Evolutionary conservation across 2,113 vertebrate species (phyloP), one percentile per base, ranked within the genome.

Genomic region (Carassius carassius): DNA sequence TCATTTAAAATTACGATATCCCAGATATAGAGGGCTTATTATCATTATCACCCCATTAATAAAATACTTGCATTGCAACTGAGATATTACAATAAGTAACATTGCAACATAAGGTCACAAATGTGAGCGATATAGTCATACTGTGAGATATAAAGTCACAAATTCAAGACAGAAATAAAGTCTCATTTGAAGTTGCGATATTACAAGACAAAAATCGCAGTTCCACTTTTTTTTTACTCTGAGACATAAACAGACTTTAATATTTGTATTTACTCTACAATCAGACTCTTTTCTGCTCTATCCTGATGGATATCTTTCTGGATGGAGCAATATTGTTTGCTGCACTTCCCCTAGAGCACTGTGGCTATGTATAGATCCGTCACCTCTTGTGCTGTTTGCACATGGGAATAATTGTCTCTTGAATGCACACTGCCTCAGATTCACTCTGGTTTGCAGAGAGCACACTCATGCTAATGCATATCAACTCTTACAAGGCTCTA

Each of bases 391-490:
- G 51, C 67, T 83, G 44, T 63, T 41, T 77, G 72, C 72, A 65
- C 63, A 65, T 85, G 73, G 25, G 74, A 82, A 80, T 85, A 78
- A 85, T 65, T 82, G 72, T 41, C 32, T 23, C 54, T 78, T 78
- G 17, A 78, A 47, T 9, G 11, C 29, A 44, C 56, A 35, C 44
- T 23, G 54, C 32, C 47, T 78, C 79, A 73, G 29, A 65, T 63
- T 78, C 63, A 14, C 63, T 74, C 56, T 16, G 75, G 72, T 75
- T 51, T 21, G 13, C 16, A 11, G 54, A 85, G 32, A 77, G 60
- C n/a, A 23, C 51, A 54, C 63, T 51, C 56, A 5, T 60, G 12
- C 65, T 63, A 49, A 51, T 62, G 51, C 37, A 67, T 65, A 56
- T 72, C 65, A 72, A 60, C 65, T 16, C 17, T 29, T 19, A 41